phyloP scores from a whole-genome alignment of 2,113 vertebrate species.

The Entelurus aequoreus region DNA sequence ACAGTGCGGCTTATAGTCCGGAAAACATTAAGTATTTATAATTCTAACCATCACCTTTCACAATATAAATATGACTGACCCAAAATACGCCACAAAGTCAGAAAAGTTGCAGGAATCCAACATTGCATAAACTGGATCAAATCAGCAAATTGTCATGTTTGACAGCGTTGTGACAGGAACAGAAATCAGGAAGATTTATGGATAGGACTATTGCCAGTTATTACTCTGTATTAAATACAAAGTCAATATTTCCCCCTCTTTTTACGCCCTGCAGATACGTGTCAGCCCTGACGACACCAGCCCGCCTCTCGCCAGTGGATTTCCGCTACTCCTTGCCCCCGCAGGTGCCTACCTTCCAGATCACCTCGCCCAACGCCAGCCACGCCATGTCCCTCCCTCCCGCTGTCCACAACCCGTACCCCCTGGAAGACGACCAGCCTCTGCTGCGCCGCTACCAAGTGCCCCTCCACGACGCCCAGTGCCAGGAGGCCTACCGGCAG shows the following conservation, averaged over 20 bases:
- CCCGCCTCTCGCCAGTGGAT: conserved; percentile 91
- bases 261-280: conserved; percentile 79
- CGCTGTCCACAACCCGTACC: conserved; percentile 83
- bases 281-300: conserved; percentile 94
- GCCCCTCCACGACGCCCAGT: conserved; percentile 82
- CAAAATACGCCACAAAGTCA: no score
- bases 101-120: no score
- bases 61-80: no score
- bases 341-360: conserved; percentile 95
- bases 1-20: no score
- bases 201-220: no score
- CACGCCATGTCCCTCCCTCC: conserved; percentile 91
- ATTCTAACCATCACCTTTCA: no score
- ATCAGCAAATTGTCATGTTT: no score
- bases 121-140: no score
- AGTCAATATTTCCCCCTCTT: conserved; percentile 14
- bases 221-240: no score
- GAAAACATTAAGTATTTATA: no score
- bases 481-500: conserved; percentile 88
- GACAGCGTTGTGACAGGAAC: no score
- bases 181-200: no score
- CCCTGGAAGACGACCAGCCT: conserved; percentile 86
- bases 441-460: conserved; percentile 85
- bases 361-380: conserved; percentile 90
- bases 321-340: conserved; percentile 91